Percentiles rank a stretch among this genome's conserved stretches.
Conservation (phyloP, 1,140 invertebrate species). For the Drosophila kikkawai region DNA sequence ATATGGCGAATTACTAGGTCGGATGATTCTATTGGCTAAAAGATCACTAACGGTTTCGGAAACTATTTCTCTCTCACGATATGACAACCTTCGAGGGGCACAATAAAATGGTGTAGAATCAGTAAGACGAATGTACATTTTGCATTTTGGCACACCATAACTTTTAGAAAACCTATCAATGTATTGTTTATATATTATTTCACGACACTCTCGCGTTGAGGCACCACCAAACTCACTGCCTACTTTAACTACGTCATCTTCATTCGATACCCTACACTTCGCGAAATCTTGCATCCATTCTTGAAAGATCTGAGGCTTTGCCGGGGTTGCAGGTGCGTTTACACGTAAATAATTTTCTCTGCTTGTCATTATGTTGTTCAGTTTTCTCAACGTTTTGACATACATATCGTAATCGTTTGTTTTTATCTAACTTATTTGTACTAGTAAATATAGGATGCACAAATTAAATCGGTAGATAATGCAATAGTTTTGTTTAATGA, state of each 20-base stretch:
- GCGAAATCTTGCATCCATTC: neutral
- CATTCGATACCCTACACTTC: neutral
- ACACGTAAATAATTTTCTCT: neutral
- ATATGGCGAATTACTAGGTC: slow-evolving; percentile 4
- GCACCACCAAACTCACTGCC: neutral
- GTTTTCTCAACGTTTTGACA: too few relatives aligned
- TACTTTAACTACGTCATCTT: neutral
- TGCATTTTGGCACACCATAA: too few relatives aligned
- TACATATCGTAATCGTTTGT: too few relatives aligned
- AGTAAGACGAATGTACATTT: slow-evolving; percentile 1
- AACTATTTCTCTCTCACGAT: too few relatives aligned
- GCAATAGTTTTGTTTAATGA: neutral
- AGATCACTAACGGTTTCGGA: slow-evolving; percentile 1
- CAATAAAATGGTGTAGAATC: neutral
- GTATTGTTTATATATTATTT: neutral
- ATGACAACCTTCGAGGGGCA: neutral
- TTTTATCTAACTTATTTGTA: too few relatives aligned
- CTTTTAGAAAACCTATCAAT: slow-evolving; percentile 4
- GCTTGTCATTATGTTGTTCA: neutral
- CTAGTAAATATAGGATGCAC: neutral
- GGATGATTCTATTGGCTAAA: neutral
- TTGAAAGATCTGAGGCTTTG: neutral
- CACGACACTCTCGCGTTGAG: neutral
- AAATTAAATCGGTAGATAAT: neutral
- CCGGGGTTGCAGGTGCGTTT: neutral